These are phyloP conservation scores for Pseudotriccus pelzelni DNA, from an alignment of 2,797 vertebrate species.

Conservation along the genomic window DNA sequence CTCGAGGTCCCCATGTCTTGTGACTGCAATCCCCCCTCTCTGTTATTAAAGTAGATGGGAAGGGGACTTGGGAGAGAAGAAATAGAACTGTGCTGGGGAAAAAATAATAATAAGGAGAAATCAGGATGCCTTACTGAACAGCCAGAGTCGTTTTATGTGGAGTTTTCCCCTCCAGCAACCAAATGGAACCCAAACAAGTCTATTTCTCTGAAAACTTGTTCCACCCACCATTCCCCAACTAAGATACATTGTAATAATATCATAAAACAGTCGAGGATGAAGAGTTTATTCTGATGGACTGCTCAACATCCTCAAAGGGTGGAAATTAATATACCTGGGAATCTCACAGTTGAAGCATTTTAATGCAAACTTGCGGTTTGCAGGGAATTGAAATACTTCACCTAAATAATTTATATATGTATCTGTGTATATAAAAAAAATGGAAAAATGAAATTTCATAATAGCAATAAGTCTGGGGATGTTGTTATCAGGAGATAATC, in stretches of 20 bases:
- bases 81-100: slow-evolving; percentile 53
- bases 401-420: slow-evolving; percentile 81
- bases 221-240: slow-evolving; percentile 63
- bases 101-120: slow-evolving; percentile 75
- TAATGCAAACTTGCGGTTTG: slow-evolving; percentile 75
- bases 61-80: slow-evolving; percentile 54
- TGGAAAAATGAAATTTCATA: slow-evolving; percentile 73
- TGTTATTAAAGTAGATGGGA: slow-evolving; percentile 63
- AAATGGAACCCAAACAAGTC: slow-evolving; percentile 76
- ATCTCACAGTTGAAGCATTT: slow-evolving; percentile 81
- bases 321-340: slow-evolving; percentile 77
- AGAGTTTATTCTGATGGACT: slow-evolving; percentile 77
- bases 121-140: slow-evolving; percentile 72
- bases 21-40: neutral
- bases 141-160: slow-evolving; percentile 71
- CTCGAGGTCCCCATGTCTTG: neutral
- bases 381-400: slow-evolving; percentile 75
- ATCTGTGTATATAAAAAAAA: slow-evolving; percentile 72
- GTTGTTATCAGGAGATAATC: slow-evolving; percentile 82
- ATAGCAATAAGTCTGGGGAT: slow-evolving; percentile 75
- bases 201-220: slow-evolving; percentile 76
- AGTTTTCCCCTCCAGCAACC: slow-evolving; percentile 76
- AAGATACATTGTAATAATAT: slow-evolving; percentile 76
- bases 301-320: slow-evolving; percentile 75
- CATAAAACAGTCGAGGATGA: slow-evolving; percentile 79